Evolutionary conservation across 2,797 vertebrate genomes (phyloP), one percentile per base, ranked within the genome.

Genomic region (Agapornis canus): DNA sequence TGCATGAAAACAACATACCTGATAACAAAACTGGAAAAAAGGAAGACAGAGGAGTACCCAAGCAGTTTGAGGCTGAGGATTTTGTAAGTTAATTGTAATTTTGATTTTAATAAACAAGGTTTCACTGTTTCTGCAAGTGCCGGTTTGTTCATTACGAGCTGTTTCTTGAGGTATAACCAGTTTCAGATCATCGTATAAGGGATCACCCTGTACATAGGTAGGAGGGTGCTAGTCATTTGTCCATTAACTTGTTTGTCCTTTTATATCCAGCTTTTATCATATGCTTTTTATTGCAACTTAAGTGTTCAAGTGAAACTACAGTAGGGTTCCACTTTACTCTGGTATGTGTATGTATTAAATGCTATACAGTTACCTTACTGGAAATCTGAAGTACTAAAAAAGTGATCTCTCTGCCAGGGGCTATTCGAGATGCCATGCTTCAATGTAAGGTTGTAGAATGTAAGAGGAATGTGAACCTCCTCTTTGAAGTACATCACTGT

Each of bases 51-150:
- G 97, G 97, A 94, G 83, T 92, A 82, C 82, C 93, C 56, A 98
- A 97, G 92, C 98, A 98, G 42, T 98, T 98, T 97, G 97, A 98
- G 91, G 98, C 98, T 80, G 98, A 98, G 91, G 98, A 98, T 95
- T 98, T 98, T 97, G 98, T 98, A 98, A 98, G 98, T 98, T 88
- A 86, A 80, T 89, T 85, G 11, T 88, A 71, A 84, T 92, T 93
- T 48, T 54, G 64, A 75, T 91, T 52, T 23, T 82, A 82, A 61
- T 51, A 49, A 8, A 69, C 35, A 32, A 39, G 5, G 11, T 43
- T 85, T 48, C 3, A 19, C 73, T 75, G 45, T 63, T 20, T 75
- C 14, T 69, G 25, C 54, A 56, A 35, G 0, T 12, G 39, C 11
- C 20, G 2, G 68, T 75, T 81, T 75, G 8, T 49, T 27, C 27